A percentile compares a stretch with the other conserved stretches of the same genome.
phyloP scores from a whole-genome alignment of 2,113 vertebrate species.

The Lanius ludovicianus region DNA sequence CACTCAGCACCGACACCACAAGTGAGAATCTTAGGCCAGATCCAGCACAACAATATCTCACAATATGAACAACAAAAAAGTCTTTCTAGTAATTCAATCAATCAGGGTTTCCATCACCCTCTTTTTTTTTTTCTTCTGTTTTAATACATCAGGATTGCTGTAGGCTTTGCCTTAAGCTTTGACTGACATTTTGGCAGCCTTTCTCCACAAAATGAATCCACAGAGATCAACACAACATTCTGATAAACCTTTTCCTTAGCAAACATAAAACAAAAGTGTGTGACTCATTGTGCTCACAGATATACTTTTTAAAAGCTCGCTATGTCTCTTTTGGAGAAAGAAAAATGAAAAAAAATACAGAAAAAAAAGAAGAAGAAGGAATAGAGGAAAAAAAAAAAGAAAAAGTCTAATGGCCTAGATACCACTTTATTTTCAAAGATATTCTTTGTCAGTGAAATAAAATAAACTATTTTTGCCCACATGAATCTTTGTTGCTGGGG shows the following conservation, averaged over 20 bases:
- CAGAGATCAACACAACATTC: neutral
- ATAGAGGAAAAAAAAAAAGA: neutral
- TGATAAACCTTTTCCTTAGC: neutral
- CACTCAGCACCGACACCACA: neutral
- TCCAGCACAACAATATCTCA: neutral
- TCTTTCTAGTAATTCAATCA: neutral
- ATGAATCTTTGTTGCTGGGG: neutral
- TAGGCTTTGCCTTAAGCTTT: constrained; percentile 8
- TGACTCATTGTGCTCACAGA: neutral
- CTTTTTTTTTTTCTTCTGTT: neutral
- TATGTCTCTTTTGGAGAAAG: neutral
- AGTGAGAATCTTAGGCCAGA: neutral
- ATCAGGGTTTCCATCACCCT: neutral
- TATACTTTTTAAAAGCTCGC: neutral
- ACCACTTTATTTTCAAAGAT: neutral
- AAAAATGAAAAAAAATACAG: neutral
- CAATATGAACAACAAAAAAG: neutral
- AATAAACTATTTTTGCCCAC: neutral
- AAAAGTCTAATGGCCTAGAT: neutral
- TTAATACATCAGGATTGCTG: neutral
- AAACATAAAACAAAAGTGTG: neutral
- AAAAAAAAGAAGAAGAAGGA: neutral
- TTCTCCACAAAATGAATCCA: neutral
- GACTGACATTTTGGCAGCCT: neutral
- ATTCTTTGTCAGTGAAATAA: neutral